These are phyloP conservation scores for Palythoa heliodiscus DNA, from an alignment of 92 coral and sea anemone genomes.

Conservation along the genomic window DNA sequence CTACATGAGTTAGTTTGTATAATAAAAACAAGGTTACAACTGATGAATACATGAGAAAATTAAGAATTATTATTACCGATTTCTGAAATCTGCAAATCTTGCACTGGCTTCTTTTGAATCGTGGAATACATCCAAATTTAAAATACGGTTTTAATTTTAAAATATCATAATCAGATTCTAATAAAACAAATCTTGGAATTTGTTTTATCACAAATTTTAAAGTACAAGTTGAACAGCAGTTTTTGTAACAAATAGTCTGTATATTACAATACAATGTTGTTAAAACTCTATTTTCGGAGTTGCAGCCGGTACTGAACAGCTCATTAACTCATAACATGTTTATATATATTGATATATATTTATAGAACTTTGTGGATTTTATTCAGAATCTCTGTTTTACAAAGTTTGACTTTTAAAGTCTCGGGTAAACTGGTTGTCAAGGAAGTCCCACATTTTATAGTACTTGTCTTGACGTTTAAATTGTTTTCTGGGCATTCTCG, in stretches of 20 bases:
- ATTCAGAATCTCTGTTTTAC: neutral
- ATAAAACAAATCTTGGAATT: too few species aligned
- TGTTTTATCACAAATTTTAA: too few species aligned
- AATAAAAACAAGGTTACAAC: too few species aligned
- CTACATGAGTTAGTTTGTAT: too few species aligned
- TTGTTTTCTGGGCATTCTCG: neutral
- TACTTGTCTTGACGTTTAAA: neutral
- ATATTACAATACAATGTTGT: neutral
- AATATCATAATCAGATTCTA: neutral
- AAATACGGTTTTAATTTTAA: neutral
- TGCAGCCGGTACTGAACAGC: neutral
- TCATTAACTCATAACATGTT: neutral
- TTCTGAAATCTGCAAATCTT: neutral
- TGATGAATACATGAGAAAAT: neutral
- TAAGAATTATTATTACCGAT: too few species aligned
- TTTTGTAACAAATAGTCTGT: too few species aligned
- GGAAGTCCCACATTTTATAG: neutral
- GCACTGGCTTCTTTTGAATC: neutral
- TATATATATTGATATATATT: neutral
- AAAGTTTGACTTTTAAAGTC: neutral
- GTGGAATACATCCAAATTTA: conserved; percentile 8
- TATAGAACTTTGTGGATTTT: neutral
- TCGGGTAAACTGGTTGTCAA: neutral
- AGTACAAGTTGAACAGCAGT: too few species aligned
- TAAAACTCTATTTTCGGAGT: neutral